phyloP scores from a whole-genome alignment of 2,113 vertebrate species.

The Callaeas wilsoni region DNA sequence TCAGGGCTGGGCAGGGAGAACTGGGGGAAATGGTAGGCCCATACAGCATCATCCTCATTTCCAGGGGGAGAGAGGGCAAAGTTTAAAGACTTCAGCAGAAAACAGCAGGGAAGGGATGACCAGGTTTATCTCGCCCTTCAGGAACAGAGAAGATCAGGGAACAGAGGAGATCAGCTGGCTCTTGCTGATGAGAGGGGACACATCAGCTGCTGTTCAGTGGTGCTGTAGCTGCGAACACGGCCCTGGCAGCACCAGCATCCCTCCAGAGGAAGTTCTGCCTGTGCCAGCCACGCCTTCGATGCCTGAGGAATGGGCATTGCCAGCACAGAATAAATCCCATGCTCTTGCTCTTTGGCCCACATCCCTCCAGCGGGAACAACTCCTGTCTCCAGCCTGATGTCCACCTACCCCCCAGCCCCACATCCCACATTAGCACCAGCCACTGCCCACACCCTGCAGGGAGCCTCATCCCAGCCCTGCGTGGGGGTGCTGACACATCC shows the following conservation, averaged over 20 bases:
- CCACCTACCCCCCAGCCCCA: not conserved
- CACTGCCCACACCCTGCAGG: not conserved
- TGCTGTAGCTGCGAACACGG: not conserved
- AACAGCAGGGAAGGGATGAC: not conserved
- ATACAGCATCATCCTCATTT: not conserved
- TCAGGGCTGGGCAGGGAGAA: not conserved
- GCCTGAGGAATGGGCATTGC: accelerated
- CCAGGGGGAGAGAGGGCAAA: not conserved
- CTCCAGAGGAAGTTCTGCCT: not conserved
- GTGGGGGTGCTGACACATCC: not conserved
- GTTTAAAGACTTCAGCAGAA: not conserved
- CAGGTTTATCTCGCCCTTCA: not conserved
- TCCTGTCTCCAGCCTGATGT: not conserved
- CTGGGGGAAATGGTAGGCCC: not conserved
- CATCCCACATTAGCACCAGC: not conserved
- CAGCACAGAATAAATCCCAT: not conserved
- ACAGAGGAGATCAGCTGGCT: not conserved
- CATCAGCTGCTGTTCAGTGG: not conserved
- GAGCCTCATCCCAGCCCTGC: not conserved
- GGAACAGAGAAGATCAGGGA: no score
- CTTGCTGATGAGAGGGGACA: not conserved
- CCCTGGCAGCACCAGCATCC: not conserved
- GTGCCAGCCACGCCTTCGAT: accelerated
- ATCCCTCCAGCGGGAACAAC: not conserved
- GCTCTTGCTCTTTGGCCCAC: not conserved